Percentiles rank a stretch among this genome's conserved stretches.
Evolutionary conservation across 2,888 invertebrate species (phyloP).

Genomic region (Lagria hirta): DNA sequence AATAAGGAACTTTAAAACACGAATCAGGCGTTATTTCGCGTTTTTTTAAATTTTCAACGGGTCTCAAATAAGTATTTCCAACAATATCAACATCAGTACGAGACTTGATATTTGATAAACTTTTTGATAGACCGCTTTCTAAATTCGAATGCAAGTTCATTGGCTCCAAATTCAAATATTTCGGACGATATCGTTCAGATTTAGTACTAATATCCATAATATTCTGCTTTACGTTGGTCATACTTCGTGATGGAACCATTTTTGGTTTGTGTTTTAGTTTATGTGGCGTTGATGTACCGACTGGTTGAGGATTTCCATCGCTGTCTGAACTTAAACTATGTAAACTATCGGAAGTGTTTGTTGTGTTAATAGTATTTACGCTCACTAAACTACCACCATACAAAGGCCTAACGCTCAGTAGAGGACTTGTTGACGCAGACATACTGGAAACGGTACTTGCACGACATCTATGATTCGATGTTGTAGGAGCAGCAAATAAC

Average conservation of each 20-base stretch:
- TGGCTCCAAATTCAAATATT: constrained; percentile 43
- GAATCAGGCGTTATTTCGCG: constrained; percentile 30
- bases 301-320: constrained; percentile 58
- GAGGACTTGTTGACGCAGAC: constrained; percentile 71
- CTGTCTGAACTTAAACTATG: constrained; percentile 69
- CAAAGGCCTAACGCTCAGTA: constrained; percentile 63
- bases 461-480: constrained; percentile 39
- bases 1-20: constrained; percentile 44
- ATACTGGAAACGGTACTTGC: constrained; percentile 62
- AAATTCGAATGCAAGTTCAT: constrained; percentile 39
- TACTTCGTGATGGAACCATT: constrained; percentile 63
- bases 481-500: constrained; percentile 53
- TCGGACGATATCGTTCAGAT: constrained; percentile 39
- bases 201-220: constrained; percentile 40
- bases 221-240: constrained; percentile 62
- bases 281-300: constrained; percentile 57
- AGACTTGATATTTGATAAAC: constrained; percentile 50
- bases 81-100: constrained; percentile 34
- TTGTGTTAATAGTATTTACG: constrained; percentile 61
- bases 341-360: constrained; percentile 64
- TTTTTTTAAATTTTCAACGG: constrained; percentile 33
- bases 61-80: constrained; percentile 41
- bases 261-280: constrained; percentile 55
- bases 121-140: constrained; percentile 50
- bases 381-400: constrained; percentile 67